A percentile compares a stretch with the other conserved stretches of the same genome.
Conservation (phyloP, 2,888 invertebrate species). For the Arctia plantaginis region DNA sequence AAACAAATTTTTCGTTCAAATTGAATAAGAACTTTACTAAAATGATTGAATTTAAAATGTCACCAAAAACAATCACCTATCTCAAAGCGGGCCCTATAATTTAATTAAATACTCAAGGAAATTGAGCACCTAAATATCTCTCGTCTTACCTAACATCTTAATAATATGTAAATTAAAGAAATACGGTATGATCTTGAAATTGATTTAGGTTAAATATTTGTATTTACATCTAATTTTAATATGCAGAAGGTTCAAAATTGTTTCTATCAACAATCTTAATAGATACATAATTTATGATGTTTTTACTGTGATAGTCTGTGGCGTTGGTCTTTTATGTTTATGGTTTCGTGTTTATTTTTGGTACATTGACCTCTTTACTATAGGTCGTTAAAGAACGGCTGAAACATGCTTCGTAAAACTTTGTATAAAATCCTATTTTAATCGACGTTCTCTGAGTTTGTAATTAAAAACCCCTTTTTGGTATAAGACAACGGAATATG, state of each 20-base stretch:
- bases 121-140: slow-evolving; percentile 18
- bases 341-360: slow-evolving; percentile 38
- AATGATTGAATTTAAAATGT: background rate
- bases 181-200: slow-evolving; percentile 28
- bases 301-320: slow-evolving; percentile 52
- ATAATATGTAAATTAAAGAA: slow-evolving; percentile 33
- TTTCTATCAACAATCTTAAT: slow-evolving; percentile 14
- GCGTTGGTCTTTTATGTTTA: slow-evolving; percentile 25
- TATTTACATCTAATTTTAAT: slow-evolving; percentile 25
- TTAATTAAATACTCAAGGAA: background rate
- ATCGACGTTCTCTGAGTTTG: background rate
- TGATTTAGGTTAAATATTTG: slow-evolving; percentile 12
- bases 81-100: slow-evolving; percentile 9
- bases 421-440: background rate
- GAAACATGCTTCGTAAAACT: background rate
- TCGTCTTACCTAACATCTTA: slow-evolving; percentile 16
- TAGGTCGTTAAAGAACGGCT: slow-evolving; percentile 11
- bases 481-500: background rate
- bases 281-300: slow-evolving; percentile 10
- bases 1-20: background rate
- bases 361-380: slow-evolving; percentile 41
- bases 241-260: slow-evolving; percentile 24
- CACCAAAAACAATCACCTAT: background rate
- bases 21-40: background rate
- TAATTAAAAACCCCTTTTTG: background rate